A percentile compares a stretch with the other conserved stretches of the same genome.
These are phyloP conservation scores for Sabatieria punctata DNA, from an alignment of 2,888 invertebrate genomes.

Conservation along the genomic window DNA sequence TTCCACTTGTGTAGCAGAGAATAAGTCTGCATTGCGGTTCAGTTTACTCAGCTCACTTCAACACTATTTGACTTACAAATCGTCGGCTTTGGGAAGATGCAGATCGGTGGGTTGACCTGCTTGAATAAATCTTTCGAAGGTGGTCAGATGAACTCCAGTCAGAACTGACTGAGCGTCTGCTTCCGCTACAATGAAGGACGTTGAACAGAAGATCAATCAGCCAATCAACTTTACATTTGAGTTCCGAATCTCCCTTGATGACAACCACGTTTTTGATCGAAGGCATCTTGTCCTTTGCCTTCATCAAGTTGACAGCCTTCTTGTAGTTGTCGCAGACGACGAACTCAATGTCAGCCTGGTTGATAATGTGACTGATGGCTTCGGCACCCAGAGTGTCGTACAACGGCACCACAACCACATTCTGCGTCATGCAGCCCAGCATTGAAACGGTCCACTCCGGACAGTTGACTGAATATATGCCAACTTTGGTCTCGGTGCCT, in stretches of 20 bases:
- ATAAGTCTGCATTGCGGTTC: neutral
- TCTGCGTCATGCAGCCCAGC: conserved; percentile 74
- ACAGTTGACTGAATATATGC: conserved; percentile 83
- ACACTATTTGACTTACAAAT: conserved; percentile 30
- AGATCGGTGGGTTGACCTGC: conserved; percentile 11
- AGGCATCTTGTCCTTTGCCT: conserved; percentile 13
- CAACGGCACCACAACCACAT: conserved; percentile 76
- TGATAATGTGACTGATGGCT: conserved; percentile 28
- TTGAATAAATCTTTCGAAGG: conserved; percentile 14
- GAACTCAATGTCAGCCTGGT: conserved; percentile 22
- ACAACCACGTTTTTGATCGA: conserved; percentile 20
- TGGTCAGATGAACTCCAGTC: conserved; percentile 14
- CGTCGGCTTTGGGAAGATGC: conserved; percentile 22
- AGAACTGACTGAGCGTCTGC: too few relatives aligned
- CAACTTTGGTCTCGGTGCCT: conserved; percentile 48
- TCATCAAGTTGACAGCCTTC: conserved; percentile 16
- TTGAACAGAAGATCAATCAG: too few relatives aligned
- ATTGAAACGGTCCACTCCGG: conserved; percentile 87
- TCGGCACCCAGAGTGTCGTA: conserved; percentile 62
- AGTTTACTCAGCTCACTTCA: neutral
- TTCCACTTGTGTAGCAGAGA: conserved; percentile 37
- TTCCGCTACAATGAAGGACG: too few relatives aligned
- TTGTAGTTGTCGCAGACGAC: conserved; percentile 20
- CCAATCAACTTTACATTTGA: conserved; percentile 10
- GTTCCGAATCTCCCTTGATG: conserved; percentile 15